phyloP scores from a whole-genome alignment of 1,140 invertebrate genomes.

The Zaprionus capensis region DNA sequence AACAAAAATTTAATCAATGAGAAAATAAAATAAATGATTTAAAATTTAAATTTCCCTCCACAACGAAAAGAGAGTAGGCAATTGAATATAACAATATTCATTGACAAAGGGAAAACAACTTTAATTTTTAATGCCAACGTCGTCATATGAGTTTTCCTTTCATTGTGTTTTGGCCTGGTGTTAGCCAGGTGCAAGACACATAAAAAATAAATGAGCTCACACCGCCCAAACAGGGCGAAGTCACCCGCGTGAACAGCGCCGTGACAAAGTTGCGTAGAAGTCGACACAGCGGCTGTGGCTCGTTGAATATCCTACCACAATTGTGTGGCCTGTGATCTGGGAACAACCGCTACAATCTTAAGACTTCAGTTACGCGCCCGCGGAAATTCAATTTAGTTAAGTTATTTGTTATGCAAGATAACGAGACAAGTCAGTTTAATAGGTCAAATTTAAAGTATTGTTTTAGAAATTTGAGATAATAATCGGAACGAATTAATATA shows the following conservation, averaged over 20 bases:
- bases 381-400: conserved; percentile 55
- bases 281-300: background rate
- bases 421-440: background rate
- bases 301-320: conserved; percentile 49
- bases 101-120: conserved; percentile 66
- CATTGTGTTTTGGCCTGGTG: conserved; percentile 31
- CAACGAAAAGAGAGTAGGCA: conserved; percentile 18
- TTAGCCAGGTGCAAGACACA: conserved; percentile 72
- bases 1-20: conserved; percentile 60
- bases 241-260: conserved; percentile 36
- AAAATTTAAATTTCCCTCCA: background rate
- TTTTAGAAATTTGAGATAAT: background rate
- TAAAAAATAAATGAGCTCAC: conserved; percentile 74
- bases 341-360: conserved; percentile 15
- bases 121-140: conserved; percentile 74
- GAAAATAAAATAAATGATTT: conserved; percentile 35
- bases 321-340: conserved; percentile 22
- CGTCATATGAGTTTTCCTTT: conserved; percentile 23
- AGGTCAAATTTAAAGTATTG: background rate
- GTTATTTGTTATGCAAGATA: conserved; percentile 8
- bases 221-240: conserved; percentile 35
- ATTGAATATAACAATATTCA: conserved; percentile 54
- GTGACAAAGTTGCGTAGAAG: conserved; percentile 48
- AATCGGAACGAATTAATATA: too few species aligned
- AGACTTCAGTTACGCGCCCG: conserved; percentile 62